A percentile compares a stretch with the other conserved stretches of the same genome.
Conservation (phyloP, 2,888 invertebrate genomes). For the Pseudococcus viburni region DNA sequence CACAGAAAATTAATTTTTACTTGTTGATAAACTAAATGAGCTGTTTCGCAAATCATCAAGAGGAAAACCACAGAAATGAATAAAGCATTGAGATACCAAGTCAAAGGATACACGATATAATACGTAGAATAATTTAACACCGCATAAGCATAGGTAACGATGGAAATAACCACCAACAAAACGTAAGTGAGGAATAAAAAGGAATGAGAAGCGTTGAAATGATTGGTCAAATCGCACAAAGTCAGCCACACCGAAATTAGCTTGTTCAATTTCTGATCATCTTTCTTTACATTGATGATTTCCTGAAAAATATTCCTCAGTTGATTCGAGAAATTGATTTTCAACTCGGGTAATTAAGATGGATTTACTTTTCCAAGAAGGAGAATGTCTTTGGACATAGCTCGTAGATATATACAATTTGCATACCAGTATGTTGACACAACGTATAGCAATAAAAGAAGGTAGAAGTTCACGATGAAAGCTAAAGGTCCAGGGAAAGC, state of each 20-base stretch:
- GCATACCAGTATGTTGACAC: not conserved
- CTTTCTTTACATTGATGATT: not conserved
- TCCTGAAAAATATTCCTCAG: not conserved
- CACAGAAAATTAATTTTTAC: not conserved
- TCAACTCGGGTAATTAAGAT: not conserved
- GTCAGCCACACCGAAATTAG: slow-evolving; percentile 6
- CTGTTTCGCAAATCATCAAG: slow-evolving; percentile 8
- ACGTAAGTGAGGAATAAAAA: not conserved
- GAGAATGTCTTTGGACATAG: not conserved
- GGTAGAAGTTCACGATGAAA: not conserved
- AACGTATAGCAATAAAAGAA: not conserved
- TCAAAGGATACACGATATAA: not conserved
- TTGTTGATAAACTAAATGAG: slow-evolving; percentile 20
- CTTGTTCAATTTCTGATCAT: slow-evolving; percentile 1
- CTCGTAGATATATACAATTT: not conserved
- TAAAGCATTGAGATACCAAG: not conserved
- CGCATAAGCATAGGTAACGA: not conserved
- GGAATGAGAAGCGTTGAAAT: slow-evolving; percentile 38
- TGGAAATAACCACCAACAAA: not conserved
- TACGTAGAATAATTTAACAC: not conserved
- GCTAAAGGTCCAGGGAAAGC: not conserved
- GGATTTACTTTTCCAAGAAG: not conserved
- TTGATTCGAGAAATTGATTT: no score
- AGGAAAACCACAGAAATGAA: not conserved
- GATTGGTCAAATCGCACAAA: slow-evolving; percentile 26